Conservation (phyloP, 2,888 invertebrate species). For the Phrixothrix hirtus region DNA sequence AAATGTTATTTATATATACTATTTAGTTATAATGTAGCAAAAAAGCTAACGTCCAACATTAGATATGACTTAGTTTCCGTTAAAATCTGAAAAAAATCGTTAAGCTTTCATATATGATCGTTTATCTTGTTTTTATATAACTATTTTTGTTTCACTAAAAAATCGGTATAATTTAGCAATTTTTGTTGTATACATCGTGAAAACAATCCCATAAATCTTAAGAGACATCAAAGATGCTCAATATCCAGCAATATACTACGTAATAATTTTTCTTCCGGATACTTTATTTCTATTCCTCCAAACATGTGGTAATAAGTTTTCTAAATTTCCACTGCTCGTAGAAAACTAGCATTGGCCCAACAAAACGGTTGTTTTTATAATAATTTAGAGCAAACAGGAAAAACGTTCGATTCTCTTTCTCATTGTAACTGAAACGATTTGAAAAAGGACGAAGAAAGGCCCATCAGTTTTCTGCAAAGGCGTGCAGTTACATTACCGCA, state of each 20-base stretch:
- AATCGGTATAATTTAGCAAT: slow-evolving; percentile 27
- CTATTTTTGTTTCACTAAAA: slow-evolving; percentile 20
- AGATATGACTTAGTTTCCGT: slow-evolving; percentile 17
- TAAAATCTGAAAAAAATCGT: slow-evolving; percentile 12
- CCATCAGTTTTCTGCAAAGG: slow-evolving; percentile 2
- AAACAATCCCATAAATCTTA: slow-evolving; percentile 27
- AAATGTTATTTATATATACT: not conserved
- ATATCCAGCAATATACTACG: slow-evolving; percentile 20
- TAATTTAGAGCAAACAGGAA: slow-evolving; percentile 3
- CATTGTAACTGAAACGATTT: not conserved
- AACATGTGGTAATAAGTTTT: slow-evolving; percentile 25
- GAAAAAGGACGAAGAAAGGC: slow-evolving; percentile 8
- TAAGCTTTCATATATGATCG: slow-evolving; percentile 16
- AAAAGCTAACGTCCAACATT: slow-evolving; percentile 4
- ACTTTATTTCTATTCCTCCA: slow-evolving; percentile 20
- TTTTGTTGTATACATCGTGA: slow-evolving; percentile 19
- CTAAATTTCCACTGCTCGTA: slow-evolving; percentile 10
- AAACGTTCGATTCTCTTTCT: not conserved
- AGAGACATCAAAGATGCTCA: slow-evolving; percentile 22
- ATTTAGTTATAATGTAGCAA: slow-evolving; percentile 4
- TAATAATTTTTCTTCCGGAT: slow-evolving; percentile 24
- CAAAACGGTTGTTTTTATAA: slow-evolving; percentile 10
- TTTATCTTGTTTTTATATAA: slow-evolving; percentile 25
- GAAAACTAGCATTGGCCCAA: slow-evolving; percentile 16
- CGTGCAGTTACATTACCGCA: slow-evolving; percentile 11